Evolutionary conservation across 2,113 vertebrate genomes (phyloP), one percentile per base, ranked within the genome.

Genomic region (Cyprinus carpio): DNA sequence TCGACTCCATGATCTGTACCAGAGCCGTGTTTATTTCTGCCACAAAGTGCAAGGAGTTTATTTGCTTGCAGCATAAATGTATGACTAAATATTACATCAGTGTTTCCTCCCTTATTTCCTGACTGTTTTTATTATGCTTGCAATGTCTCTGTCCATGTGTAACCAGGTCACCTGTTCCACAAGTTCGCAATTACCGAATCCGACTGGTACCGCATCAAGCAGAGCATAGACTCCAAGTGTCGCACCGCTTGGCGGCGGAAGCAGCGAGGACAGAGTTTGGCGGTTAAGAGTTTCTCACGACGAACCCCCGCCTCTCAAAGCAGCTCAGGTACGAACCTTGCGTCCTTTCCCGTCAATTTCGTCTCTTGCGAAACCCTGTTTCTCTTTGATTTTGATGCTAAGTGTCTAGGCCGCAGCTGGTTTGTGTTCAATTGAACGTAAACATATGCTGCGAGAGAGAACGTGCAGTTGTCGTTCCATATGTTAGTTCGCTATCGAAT

Each of bases 171-270:
- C 89, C 93, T 99, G 8, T 99, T 99, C 87, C 96, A 98, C 89
- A 99, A 99, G 80, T 99, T 99, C 80, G 94, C 94, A 29, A 99
- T 99, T 93, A 94, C 95, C 0, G 98, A 99, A 77, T 99, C 98
- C 0, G 98, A 99, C 91, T 99, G 98, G 98, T 99, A 99, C 67
- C 94, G 98, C 5, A 99, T 99, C 92, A 99, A 99, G 86, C 98
- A 99, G 88, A 99, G 98, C 93, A 99, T 99, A 0, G 98, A 99
- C 89, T 99, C 98, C 82, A 99, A 99, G 87, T 99, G 98, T 90
- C 96, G 98, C 37, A 99, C 98, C 0, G 98, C 98, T 0, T 99
- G 98, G 97, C 95, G 98, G 82, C 93, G 98, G 60, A 99, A 99
- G 31, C 98, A 99, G 93, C 92, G 98, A 0, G 98, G 98, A 1